These are phyloP conservation scores for Myodes glareolus DNA, from an alignment of 2,113 vertebrate genomes.

Conservation along the genomic window DNA sequence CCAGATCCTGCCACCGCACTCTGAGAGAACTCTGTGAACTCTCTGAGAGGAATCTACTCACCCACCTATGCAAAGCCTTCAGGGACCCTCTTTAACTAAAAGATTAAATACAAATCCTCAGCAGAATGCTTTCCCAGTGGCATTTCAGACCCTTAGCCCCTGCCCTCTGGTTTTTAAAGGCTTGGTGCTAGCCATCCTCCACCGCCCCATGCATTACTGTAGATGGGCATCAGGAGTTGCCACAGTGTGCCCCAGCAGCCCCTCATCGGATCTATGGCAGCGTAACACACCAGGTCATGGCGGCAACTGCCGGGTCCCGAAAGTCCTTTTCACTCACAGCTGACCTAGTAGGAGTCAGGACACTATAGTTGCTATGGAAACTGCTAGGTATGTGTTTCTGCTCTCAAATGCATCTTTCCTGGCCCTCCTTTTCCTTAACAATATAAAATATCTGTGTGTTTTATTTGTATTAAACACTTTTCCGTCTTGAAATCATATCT, in stretches of 20 bases:
- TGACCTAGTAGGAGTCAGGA: background rate
- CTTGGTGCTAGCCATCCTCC: background rate
- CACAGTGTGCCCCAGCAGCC: background rate
- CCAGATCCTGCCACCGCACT: no score
- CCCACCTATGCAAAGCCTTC: background rate
- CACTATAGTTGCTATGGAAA: background rate
- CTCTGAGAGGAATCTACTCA: background rate
- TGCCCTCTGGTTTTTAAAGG: background rate
- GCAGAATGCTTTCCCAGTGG: background rate
- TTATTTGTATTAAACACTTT: background rate
- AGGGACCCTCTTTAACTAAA: background rate
- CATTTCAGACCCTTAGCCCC: background rate
- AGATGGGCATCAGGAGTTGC: background rate
- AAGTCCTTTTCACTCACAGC: background rate
- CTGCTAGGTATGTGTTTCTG: background rate
- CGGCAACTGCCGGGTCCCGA: background rate
- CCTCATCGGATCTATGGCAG: background rate
- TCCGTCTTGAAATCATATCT: background rate
- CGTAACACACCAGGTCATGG: background rate
- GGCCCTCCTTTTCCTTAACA: background rate
- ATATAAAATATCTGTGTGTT: background rate
- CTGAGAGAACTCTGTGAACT: background rate
- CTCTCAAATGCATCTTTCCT: background rate
- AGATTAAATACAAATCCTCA: conserved; percentile 1
- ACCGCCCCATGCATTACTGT: background rate